Evolutionary conservation across 2,888 invertebrate species (phyloP).

Genomic region (Noctua janthina): DNA sequence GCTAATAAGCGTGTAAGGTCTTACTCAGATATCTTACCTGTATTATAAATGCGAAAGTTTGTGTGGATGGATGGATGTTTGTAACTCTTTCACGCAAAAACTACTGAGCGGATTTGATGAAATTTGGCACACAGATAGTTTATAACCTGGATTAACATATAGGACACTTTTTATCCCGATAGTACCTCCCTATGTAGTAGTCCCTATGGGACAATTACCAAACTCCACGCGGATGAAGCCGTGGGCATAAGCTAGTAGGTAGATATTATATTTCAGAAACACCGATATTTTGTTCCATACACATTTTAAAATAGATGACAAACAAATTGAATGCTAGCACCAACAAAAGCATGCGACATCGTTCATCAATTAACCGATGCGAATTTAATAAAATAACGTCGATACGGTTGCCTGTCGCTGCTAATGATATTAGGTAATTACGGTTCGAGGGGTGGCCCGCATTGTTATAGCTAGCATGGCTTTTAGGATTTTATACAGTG

Average conservation of each 20-base stretch:
- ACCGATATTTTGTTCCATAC: background rate
- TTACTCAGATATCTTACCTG: background rate
- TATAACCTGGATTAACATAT: too few relatives aligned
- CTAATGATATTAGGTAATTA: conserved; percentile 68
- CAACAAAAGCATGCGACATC: conserved; percentile 56
- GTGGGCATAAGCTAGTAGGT: background rate
- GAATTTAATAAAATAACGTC: conserved; percentile 72
- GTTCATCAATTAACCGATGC: conserved; percentile 75
- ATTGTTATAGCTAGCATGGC: conserved; percentile 8
- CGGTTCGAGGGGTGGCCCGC: conserved; percentile 14
- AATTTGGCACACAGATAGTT: too few relatives aligned
- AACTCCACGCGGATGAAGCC: too few relatives aligned
- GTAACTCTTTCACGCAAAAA: too few relatives aligned
- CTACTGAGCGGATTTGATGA: too few relatives aligned
- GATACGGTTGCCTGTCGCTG: conserved; percentile 52
- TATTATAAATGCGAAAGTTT: too few relatives aligned
- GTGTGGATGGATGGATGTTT: too few relatives aligned
- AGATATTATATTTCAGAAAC: too few relatives aligned
- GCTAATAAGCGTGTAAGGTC: background rate
- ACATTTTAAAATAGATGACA: conserved; percentile 25
- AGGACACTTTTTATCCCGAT: too few relatives aligned
- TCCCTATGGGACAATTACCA: too few relatives aligned
- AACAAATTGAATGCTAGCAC: conserved; percentile 7
- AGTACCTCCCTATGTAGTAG: too few relatives aligned
- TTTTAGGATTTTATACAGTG: conserved; percentile 39